Evolutionary conservation across 2,113 vertebrate species (phyloP), one percentile per base, ranked within the genome.

Genomic region (Cinclus mexicanus): DNA sequence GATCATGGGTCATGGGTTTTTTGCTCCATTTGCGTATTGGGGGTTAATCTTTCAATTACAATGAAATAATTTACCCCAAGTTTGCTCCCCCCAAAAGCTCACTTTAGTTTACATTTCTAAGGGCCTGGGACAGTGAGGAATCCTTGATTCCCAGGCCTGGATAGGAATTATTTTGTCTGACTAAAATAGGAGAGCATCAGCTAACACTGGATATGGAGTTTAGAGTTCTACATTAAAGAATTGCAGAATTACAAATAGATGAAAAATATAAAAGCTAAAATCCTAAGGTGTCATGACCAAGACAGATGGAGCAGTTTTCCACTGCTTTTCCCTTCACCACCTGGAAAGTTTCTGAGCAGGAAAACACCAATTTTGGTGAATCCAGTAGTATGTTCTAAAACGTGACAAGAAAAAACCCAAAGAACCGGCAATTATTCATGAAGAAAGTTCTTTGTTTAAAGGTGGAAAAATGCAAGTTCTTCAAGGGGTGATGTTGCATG

Each of bases 1-100:
- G 12, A 29, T 2, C 1, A 23, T 1, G 3, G 19, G 11, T 23
- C 20, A 11, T 0, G 0, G 8, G 20, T 7, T 44, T 79, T 55
- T 44, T 44, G 33, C 11, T 28, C 24, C 11, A 18, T 42, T 64
- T 29, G 11, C 5, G 28, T n/a, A 11, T 18, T 64, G 31, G 4
- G 9, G 7, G 9, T 53, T 35, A 4, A 65, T 65, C 6, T 64
- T 29, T 39, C 49, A 55, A 24, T 55, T 65, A 9, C 12, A 55
- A 55, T 37, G 20, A 79, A 55, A 1, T 24, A 0, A 29, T 65
- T 65, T 14, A 19, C 25, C 33, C 12, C 20, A 14, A 29, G 6
- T 29, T 79, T 79, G 3, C 12, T 19, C 4, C 9, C 4, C 7
- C 4, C 31, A 7, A 60, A 3, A 4, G 35, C 12, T 65, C 60